Percentiles rank a stretch among this genome's conserved stretches.
phyloP scores from a whole-genome alignment of 2,797 vertebrate species.

The Cyclopterus lumpus region DNA sequence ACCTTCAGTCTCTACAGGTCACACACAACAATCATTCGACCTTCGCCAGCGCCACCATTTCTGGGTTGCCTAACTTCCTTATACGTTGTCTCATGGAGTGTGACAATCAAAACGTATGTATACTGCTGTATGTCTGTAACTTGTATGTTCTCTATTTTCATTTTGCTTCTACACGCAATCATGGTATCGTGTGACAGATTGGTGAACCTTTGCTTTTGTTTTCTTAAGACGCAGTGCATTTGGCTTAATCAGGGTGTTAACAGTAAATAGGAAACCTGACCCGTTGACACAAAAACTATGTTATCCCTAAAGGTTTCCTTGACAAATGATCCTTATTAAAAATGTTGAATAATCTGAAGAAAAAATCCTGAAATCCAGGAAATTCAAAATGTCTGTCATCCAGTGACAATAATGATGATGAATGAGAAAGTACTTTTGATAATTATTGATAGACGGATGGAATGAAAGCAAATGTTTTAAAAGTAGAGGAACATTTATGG shows the following conservation, averaged over 20 bases:
- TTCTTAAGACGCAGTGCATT: background rate
- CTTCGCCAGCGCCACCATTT: background rate
- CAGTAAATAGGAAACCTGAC: background rate
- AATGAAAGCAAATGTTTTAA: background rate
- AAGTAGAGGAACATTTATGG: background rate
- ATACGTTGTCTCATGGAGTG: background rate
- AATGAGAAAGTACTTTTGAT: background rate
- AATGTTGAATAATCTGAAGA: background rate
- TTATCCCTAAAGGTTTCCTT: background rate
- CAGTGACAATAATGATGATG: background rate
- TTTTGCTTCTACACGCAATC: background rate
- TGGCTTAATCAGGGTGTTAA: background rate
- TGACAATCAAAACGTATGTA: background rate
- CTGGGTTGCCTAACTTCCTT: background rate
- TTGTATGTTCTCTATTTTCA: background rate
- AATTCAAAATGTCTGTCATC: background rate
- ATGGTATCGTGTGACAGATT: background rate
- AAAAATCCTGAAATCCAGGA: background rate
- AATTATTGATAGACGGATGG: background rate
- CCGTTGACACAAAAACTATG: too few relatives aligned
- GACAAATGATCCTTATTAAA: background rate
- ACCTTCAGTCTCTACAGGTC: background rate
- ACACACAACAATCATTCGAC: background rate
- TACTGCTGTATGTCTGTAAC: background rate
- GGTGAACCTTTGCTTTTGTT: background rate